A percentile compares a stretch with the other conserved stretches of the same genome.
These are phyloP conservation scores for Tipula lateralis DNA, from an alignment of 2,888 invertebrate genomes.

Conservation along the genomic window DNA sequence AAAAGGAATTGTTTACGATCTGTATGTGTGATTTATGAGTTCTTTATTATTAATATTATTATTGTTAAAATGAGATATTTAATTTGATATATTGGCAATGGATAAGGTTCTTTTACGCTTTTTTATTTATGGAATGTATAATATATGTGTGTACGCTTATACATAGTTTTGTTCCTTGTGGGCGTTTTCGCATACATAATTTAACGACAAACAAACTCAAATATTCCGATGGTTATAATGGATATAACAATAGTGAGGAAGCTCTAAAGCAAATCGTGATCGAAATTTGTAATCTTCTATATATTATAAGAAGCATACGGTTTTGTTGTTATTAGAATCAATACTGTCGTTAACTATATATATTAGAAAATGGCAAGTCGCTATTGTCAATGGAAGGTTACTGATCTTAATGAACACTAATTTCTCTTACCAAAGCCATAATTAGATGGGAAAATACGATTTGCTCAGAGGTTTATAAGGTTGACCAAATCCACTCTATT, in stretches of 20 bases:
- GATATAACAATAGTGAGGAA: not conserved
- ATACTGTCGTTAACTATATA: no score
- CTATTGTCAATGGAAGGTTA: no score
- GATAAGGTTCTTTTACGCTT: not conserved
- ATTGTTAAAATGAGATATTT: constrained; percentile 24
- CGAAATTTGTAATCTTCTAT: not conserved
- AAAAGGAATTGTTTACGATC: constrained; percentile 24
- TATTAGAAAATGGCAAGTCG: no score
- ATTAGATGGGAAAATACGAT: no score
- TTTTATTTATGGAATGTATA: not conserved
- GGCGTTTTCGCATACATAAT: not conserved
- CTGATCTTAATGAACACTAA: no score
- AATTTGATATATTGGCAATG: constrained; percentile 9
- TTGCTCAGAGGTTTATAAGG: no score
- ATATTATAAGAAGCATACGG: not conserved
- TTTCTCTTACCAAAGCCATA: no score
- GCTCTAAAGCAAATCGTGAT: not conserved
- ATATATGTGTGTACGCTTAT: not conserved
- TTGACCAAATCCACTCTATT: no score
- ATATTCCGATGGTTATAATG: not conserved
- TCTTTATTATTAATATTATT: constrained; percentile 19
- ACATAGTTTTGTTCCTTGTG: not conserved
- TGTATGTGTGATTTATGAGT: not conserved
- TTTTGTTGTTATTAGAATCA: no score
- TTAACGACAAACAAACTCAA: not conserved